Conservation (phyloP, 2,888 invertebrate species). For the Pyrochroa serraticornis region DNA sequence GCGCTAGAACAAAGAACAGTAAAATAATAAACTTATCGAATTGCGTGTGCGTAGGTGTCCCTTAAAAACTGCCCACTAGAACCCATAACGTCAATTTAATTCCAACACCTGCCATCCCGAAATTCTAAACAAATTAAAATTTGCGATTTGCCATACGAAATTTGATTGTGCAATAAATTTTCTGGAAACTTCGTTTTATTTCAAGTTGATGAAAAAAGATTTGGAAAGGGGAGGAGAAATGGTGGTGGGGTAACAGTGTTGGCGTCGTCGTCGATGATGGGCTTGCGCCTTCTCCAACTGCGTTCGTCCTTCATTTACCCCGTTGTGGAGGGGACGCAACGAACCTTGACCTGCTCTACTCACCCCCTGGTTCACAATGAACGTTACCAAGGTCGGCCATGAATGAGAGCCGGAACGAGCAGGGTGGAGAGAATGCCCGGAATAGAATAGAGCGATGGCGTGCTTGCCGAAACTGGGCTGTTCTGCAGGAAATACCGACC, state of each 20-base stretch:
- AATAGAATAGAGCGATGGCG: background rate
- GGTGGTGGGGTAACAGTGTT: background rate
- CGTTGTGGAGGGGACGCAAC: constrained; percentile 18
- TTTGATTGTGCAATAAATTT: constrained; percentile 11
- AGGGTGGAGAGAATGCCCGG: background rate
- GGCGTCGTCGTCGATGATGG: background rate
- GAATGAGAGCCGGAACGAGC: constrained; percentile 41
- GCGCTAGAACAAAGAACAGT: too few species aligned
- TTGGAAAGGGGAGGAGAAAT: background rate
- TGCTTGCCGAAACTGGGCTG: background rate
- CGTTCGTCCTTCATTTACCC: constrained; percentile 37
- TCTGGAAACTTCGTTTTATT: background rate
- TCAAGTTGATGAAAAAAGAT: background rate
- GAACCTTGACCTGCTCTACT: constrained; percentile 55
- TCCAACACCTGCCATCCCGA: too few species aligned
- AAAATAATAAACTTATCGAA: too few species aligned
- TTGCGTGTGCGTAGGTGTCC: too few species aligned
- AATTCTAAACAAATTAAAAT: too few species aligned
- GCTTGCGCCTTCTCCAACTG: constrained; percentile 8
- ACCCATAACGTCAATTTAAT: too few species aligned
- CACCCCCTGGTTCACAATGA: constrained; percentile 52
- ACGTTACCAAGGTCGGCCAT: constrained; percentile 51
- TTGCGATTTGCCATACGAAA: background rate
- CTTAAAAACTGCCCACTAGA: too few species aligned
- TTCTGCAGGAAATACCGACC: background rate